Conservation (phyloP, 2,797 vertebrate genomes). For the Mastacembelus armatus region DNA sequence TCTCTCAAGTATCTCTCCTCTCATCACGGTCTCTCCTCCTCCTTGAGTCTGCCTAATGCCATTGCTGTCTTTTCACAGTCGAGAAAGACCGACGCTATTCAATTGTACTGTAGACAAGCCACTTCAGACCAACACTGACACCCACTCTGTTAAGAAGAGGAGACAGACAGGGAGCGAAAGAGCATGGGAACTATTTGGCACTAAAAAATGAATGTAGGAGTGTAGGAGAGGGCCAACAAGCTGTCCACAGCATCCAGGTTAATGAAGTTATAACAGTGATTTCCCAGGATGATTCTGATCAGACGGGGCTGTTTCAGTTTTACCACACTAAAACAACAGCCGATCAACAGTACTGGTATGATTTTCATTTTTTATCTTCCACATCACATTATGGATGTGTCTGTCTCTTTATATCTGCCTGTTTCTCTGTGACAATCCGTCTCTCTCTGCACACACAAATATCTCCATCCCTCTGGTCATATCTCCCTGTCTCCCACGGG, state of each 20-base stretch:
- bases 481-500: conserved; percentile 68
- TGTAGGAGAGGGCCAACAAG: conserved; percentile 7
- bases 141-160: conserved; percentile 44
- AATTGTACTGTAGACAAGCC: conserved; percentile 50
- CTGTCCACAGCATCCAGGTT: conserved; percentile 15
- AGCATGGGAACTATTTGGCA: conserved; percentile 67
- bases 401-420: conserved; percentile 11
- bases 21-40: conserved; percentile 41
- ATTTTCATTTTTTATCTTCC: conserved; percentile 3
- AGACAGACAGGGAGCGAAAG: conserved; percentile 35
- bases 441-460: conserved; percentile 17
- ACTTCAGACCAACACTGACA: conserved; percentile 65
- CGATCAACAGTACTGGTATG: not conserved
- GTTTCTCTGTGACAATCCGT: conserved; percentile 30
- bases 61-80: conserved; percentile 43
- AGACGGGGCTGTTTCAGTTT: not conserved
- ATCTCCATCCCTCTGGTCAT: conserved; percentile 65
- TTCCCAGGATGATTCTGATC: not conserved
- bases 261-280: conserved; percentile 14
- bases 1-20: conserved; percentile 45
- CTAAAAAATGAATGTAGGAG: conserved; percentile 1
- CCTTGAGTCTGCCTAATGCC: conserved; percentile 25
- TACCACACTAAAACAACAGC: conserved; percentile 5
- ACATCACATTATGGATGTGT: conserved; percentile 18
- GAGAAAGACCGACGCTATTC: conserved; percentile 49